Percentiles rank a stretch among this genome's conserved stretches.
Conservation (phyloP, 2,888 invertebrate genomes). For the Tenthredo mesomela region DNA sequence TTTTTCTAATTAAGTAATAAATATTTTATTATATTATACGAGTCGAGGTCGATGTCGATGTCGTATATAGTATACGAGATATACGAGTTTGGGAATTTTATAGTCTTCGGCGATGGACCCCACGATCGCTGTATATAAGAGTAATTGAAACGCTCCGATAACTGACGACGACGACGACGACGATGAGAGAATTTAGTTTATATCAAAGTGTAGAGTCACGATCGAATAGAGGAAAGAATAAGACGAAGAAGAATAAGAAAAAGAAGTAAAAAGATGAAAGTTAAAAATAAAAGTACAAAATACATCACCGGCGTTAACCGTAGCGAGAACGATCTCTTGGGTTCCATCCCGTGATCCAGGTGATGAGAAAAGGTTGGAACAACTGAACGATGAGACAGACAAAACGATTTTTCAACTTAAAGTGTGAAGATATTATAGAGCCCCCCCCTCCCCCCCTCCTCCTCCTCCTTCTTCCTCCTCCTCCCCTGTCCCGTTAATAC, state of each 20-base stretch:
- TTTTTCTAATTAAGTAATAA: neutral
- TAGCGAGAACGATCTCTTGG: constrained; percentile 23
- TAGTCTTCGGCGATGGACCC: neutral
- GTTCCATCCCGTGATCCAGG: neutral
- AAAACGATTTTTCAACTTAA: constrained; percentile 43
- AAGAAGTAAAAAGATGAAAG: neutral
- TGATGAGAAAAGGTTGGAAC: constrained; percentile 28
- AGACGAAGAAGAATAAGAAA: neutral
- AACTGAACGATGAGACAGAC: constrained; percentile 21
- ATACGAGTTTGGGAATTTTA: neutral
- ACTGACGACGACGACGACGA: neutral
- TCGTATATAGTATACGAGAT: no score
- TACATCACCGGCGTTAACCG: constrained; percentile 21
- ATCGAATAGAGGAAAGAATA: neutral
- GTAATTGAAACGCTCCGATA: constrained; percentile 40
- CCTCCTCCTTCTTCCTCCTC: no score
- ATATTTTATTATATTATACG: neutral
- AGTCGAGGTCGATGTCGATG: neutral
- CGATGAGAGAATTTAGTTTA: neutral
- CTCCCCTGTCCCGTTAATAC: no score
- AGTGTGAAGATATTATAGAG: constrained; percentile 50
- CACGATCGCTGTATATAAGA: neutral
- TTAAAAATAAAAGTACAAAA: neutral
- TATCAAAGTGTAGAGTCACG: constrained; percentile 28
- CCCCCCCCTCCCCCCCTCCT: no score